phyloP scores from a whole-genome alignment of 2,888 invertebrate species.

The Plebejus argus region DNA sequence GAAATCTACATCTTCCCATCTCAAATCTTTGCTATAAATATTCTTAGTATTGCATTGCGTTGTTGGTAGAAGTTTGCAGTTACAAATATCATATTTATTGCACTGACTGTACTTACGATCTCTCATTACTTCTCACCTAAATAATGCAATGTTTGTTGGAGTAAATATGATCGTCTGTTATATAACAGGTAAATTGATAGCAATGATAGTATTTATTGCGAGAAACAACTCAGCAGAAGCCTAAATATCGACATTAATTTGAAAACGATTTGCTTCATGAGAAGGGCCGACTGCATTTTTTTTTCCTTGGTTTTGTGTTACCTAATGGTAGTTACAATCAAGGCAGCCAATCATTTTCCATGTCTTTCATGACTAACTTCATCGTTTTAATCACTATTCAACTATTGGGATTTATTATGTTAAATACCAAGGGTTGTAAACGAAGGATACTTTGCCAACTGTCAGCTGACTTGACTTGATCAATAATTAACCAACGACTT shows the following conservation, averaged over 20 bases:
- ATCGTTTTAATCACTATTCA: no score
- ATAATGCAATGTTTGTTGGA: constrained; percentile 30
- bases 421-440: no score
- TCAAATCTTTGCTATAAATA: no score
- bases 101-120: constrained; percentile 5
- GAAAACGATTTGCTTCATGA: neutral
- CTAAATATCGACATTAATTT: neutral
- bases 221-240: neutral
- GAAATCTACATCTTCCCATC: no score
- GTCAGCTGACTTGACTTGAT: no score
- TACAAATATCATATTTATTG: neutral
- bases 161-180: constrained; percentile 29
- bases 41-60: neutral
- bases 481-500: no score
- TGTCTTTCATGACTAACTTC: no score
- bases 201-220: neutral
- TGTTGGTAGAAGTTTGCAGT: neutral
- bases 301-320: neutral
- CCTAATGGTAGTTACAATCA: no score
- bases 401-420: no score
- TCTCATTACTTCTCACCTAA: constrained; percentile 32
- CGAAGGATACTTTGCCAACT: no score
- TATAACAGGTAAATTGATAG: constrained; percentile 28
- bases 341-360: no score
- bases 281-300: neutral